These are phyloP conservation scores for Notodonta ziczac DNA, from an alignment of 2,888 invertebrate species.

Conservation along the genomic window DNA sequence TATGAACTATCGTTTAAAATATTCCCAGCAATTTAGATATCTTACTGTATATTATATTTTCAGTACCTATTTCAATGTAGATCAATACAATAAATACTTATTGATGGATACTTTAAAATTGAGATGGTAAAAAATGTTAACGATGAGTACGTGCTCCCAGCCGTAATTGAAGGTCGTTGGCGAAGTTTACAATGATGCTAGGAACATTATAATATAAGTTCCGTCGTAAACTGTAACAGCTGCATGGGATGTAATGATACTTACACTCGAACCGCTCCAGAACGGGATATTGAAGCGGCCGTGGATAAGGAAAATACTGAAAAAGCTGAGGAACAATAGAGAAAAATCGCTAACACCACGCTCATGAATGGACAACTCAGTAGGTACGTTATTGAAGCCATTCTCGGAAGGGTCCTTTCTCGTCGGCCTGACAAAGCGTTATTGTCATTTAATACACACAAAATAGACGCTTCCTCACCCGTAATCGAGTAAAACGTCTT, in stretches of 20 bases:
- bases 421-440: conserved; percentile 52
- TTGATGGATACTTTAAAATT: neutral
- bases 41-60: neutral
- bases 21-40: too few relatives aligned
- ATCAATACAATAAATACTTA: neutral
- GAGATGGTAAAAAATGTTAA: conserved; percentile 24
- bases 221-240: conserved; percentile 77
- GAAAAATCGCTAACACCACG: conserved; percentile 52
- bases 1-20: too few relatives aligned
- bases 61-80: neutral
- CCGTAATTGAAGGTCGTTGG: conserved; percentile 58
- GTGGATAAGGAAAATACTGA: conserved; percentile 57
- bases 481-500: conserved; percentile 26
- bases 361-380: conserved; percentile 54
- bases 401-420: conserved; percentile 56
- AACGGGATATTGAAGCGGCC: conserved; percentile 65
- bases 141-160: conserved; percentile 33
- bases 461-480: conserved; percentile 40
- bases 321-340: conserved; percentile 54
- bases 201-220: conserved; percentile 78
- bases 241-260: conserved; percentile 72
- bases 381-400: conserved; percentile 41
- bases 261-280: conserved; percentile 54
- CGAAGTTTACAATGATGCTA: conserved; percentile 68
- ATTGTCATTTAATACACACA: conserved; percentile 58